These are phyloP conservation scores for Chironomus riparius DNA, from an alignment of 2,888 invertebrate genomes.

Conservation along the genomic window DNA sequence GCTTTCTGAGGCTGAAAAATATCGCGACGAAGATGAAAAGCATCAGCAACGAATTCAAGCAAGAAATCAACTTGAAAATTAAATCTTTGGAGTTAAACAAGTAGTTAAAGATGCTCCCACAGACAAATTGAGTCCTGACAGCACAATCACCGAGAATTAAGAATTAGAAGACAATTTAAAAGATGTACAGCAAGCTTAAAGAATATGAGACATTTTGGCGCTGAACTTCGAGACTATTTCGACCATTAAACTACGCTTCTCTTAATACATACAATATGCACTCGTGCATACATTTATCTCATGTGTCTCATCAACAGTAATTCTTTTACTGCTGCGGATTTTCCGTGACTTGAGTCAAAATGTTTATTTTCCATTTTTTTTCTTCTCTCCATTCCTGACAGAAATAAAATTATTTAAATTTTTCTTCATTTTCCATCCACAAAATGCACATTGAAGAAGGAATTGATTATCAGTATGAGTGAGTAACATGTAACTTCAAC, in stretches of 20 bases:
- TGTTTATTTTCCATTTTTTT: neutral
- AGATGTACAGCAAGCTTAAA: too few relatives aligned
- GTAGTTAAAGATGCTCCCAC: too few relatives aligned
- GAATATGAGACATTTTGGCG: too few relatives aligned
- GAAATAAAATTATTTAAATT: neutral
- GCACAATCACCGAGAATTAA: too few relatives aligned
- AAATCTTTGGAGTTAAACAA: too few relatives aligned
- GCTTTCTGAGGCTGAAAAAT: conserved; percentile 71
- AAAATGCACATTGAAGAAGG: neutral
- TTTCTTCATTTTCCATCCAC: neutral
- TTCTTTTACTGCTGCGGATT: neutral
- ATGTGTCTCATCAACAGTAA: neutral
- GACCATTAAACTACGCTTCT: too few relatives aligned
- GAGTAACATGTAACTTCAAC: neutral
- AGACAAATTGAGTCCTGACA: too few relatives aligned
- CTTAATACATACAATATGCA: neutral
- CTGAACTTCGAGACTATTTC: too few relatives aligned
- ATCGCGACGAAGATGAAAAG: conserved; percentile 64
- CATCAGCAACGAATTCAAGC: conserved; percentile 57
- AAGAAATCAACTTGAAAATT: too few relatives aligned
- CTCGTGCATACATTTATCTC: neutral
- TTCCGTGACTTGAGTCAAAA: neutral
- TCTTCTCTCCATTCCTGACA: neutral
- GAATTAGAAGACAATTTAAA: too few relatives aligned
- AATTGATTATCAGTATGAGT: neutral